These are phyloP conservation scores for Osmoderma eremita DNA, from an alignment of 2,888 invertebrate species.

Conservation along the genomic window DNA sequence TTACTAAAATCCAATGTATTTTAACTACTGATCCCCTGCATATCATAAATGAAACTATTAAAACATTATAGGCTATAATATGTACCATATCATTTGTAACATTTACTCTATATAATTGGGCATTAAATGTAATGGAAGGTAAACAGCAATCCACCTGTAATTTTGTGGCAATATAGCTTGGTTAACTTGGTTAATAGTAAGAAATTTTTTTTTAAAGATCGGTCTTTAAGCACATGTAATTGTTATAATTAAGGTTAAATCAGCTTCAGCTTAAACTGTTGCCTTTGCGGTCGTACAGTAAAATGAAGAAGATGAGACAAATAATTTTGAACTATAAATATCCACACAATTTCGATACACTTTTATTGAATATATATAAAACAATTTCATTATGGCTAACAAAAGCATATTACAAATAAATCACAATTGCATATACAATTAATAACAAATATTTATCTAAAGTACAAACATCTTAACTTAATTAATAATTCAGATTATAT, in stretches of 20 bases:
- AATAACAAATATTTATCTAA: too few relatives aligned
- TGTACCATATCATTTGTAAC: constrained; percentile 11
- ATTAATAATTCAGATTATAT: too few relatives aligned
- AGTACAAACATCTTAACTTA: too few relatives aligned
- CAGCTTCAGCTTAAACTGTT: constrained; percentile 2
- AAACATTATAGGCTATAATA: neutral
- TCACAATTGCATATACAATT: too few relatives aligned
- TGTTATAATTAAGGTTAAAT: neutral
- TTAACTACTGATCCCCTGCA: neutral
- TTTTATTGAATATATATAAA: too few relatives aligned
- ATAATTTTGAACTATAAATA: too few relatives aligned
- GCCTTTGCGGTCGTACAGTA: too few relatives aligned
- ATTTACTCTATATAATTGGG: neutral
- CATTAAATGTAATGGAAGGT: constrained; percentile 13
- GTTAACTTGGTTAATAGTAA: neutral
- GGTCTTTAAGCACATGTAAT: constrained; percentile 4
- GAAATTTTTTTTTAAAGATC: neutral
- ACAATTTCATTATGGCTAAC: too few relatives aligned
- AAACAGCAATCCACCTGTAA: neutral
- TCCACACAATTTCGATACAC: too few relatives aligned
- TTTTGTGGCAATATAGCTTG: neutral
- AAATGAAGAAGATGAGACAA: too few relatives aligned
- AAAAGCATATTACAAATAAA: too few relatives aligned
- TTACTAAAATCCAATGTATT: too few relatives aligned
- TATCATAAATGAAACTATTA: constrained; percentile 1